Base-by-base conservation (phyloP, 2,113 vertebrate species). In the Rhizomys pruinosus region DNA sequence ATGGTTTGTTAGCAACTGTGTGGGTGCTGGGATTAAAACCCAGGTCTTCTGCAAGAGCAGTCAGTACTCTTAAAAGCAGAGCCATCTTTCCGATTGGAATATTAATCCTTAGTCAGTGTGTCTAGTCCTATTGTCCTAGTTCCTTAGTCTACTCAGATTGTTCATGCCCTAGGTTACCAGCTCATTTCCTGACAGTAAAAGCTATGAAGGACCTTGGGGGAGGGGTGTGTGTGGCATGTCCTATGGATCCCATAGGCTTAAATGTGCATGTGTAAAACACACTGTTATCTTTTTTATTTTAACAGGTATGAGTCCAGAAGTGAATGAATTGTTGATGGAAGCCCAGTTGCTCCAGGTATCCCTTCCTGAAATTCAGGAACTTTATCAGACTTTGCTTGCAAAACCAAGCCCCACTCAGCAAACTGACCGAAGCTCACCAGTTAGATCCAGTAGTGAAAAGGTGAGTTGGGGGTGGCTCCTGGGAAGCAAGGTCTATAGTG, bases 311-410 rank as follows among this genome's bases (percentile, higher is more conserved):
- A 99, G 98, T 97, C 95, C 96, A 4, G 99, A 99, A 89, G 98
- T 99, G 97, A 99, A 99, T 69, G 99, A 99, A 95, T 96, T 99
- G 93, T 98, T 99, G 98, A 99, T 99, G 98, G 99, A 99, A 97
- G 99, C 99, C 39, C 99, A 99, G 85, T 98, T 99, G 96, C 98
- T 99, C 19, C 99, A 99, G 97, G 99, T 99, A 37, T 98, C 98
- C 77, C 97, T 99, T 92, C 99, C 99, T 0, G 99, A 99, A 97
- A 98, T 99, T 92, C 98, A 99, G 97, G 98, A 98, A 94, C 98
- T 99, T 44, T 99, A 99, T 96, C 98, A 98, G 81, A 97, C 98
- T 44, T 97, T 99, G 52, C 97, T 99, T 96, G 98, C 98, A 0
- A 98, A 98, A 93, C 98, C 98, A 73, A 98, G 94, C 86, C 93